Evolutionary conservation across 2,113 vertebrate species (phyloP), one percentile per base, ranked within the genome.

Genomic region (Ptilonorhynchus violaceus): DNA sequence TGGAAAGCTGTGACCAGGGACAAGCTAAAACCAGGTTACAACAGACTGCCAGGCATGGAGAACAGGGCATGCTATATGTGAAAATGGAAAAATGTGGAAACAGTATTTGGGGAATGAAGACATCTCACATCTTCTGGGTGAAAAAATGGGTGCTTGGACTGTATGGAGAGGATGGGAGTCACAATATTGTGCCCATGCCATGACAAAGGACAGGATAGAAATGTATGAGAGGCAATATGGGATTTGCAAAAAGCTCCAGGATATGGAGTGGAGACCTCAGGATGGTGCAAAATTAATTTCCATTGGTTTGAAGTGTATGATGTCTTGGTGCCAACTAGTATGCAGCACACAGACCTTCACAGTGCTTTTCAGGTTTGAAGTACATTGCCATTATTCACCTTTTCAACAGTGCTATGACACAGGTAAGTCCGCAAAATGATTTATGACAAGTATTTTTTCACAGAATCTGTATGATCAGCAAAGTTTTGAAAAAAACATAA

Each of bases 351-450:
- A 81, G 59, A 41, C 22, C n/a, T 55, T 66, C 81, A 62, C 15
- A 60, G 55, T 67, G 69, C 41, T 92, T 95, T 92, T 78, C 33
- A 87, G 15, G 39, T 87, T 67, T 87, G 79, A 89, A 63, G 46
- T 64, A 42, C 59, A 19, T 41, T 60, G 75, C 37, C 31, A 46
- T 56, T 73, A 67, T 76, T 72, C 56, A 85, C 66, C 55, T 92
- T 69, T 56, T 89, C 70, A 79, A 85, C 37, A 92, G 78, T 31
- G 27, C 53, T 67, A 11, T 60, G 35, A 63, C 31, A 73, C 62
- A 60, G 30, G 10, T 49, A 90, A 88, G 24, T 21, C 41, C 52
- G 93, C 49, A 66, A 83, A 76, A 81, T 62, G 4, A 80, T 62
- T 85, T 83, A 85, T 1, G 4, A 37, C 30, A 27, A 55, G 37